Base-by-base conservation (phyloP, 2,888 invertebrate species). In the Microplitis deprimator region DNA sequence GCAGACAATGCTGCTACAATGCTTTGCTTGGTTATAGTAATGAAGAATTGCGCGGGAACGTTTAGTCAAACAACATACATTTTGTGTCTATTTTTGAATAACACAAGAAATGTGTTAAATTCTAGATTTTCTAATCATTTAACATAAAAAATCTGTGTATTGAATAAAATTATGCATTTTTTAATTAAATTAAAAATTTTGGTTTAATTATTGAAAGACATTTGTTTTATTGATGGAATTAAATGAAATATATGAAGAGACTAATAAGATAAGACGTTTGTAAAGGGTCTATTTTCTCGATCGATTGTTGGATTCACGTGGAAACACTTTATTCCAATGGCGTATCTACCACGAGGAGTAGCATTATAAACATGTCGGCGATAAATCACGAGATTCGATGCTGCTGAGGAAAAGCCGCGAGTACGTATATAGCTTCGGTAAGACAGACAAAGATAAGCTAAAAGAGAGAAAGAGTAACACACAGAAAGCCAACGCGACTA, bases 351-450 rank as follows among this genome's bases (percentile, higher is more conserved):
- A 72, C 67, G 59, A 72, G 71, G 78, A 75, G 77, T 76, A 77
- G 81, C 80, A 84, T 86, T 85, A 85, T 86, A 85, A 86, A 86
- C 82, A 86, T 84, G 85, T 83, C 84, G 81, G 73, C 81, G 83
- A 86, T 87, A 87, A 87, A 87, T 86, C 85, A 77, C 73, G 79
- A 50, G 80, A 83, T 83, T 81, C 81, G 81, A 82, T 80, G 73
- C 40, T 68, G 70, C 40, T 68, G 70, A 76, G 68, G 50, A 74
- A 76, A 79, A 79, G 72, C 70, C 72, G 60, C 40, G 76, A 60
- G 75, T 79, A 74, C 17, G 29, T 67, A 20, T 20, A 20, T 20
- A 20, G 20, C 20, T 20, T 20, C 1, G 20, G 20, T 20, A 13
- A 72, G 20, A 60, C 38, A 39, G 60, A 50, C 16, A 39, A n/a